A percentile compares a stretch with the other conserved stretches of the same genome.
These are phyloP conservation scores for Orchestes rusci DNA, from an alignment of 2,888 invertebrate genomes.

Conservation along the genomic window DNA sequence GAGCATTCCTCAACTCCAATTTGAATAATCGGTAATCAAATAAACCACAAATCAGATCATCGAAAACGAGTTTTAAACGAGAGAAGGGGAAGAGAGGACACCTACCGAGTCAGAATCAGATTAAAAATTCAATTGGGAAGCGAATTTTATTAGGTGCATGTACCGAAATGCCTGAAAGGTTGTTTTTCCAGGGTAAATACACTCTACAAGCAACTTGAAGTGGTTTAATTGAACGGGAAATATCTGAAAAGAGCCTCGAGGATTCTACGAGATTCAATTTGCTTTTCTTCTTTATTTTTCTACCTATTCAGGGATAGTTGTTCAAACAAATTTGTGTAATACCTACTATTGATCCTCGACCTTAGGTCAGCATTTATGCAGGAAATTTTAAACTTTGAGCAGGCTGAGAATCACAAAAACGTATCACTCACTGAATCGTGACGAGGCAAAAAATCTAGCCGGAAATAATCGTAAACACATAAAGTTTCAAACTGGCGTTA, in stretches of 20 bases:
- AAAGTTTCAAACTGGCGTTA: too few species aligned
- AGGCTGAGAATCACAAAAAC: too few species aligned
- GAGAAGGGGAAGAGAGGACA: slow-evolving; percentile 14
- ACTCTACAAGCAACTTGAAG: slow-evolving; percentile 25
- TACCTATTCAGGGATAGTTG: too few species aligned
- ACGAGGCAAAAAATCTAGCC: too few species aligned
- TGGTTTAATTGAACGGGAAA: slow-evolving; percentile 29
- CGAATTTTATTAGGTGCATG: slow-evolving; percentile 33
- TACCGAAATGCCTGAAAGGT: slow-evolving; percentile 26
- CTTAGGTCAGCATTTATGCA: too few species aligned
- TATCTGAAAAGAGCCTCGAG: slow-evolving; percentile 24
- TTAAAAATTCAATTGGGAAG: slow-evolving; percentile 34
- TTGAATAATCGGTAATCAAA: slow-evolving; percentile 10
- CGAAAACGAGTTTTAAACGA: background rate
- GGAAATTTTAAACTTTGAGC: too few species aligned
- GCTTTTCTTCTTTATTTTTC: slow-evolving; percentile 13
- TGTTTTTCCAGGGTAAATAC: slow-evolving; percentile 27
- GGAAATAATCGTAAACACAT: too few species aligned
- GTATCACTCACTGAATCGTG: too few species aligned
- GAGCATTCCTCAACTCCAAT: background rate
- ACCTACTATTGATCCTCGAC: too few species aligned
- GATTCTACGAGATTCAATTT: slow-evolving; percentile 22
- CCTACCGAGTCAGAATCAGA: slow-evolving; percentile 32
- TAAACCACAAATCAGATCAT: slow-evolving; percentile 6
- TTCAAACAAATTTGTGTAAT: too few species aligned